A percentile compares a stretch with the other conserved stretches of the same genome.
These are phyloP conservation scores for Gymnocypris eckloni DNA, from an alignment of 2,797 vertebrate genomes.

Conservation along the genomic window DNA sequence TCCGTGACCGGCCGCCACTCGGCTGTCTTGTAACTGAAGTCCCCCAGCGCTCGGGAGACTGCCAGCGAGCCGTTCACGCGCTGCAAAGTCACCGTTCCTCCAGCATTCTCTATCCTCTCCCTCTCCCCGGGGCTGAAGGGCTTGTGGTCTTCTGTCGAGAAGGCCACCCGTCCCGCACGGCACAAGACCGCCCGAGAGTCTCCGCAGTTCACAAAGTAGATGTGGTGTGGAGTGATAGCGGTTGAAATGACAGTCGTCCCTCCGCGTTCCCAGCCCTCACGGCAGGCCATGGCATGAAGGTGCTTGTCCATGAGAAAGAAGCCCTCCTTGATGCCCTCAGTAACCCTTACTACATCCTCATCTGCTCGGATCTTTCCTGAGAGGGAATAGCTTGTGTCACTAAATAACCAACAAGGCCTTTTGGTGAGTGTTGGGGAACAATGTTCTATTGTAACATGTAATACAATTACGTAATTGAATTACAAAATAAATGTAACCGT, in stretches of 20 bases:
- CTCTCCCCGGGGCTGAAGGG: constrained; percentile 81
- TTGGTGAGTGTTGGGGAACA: not conserved
- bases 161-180: constrained; percentile 76
- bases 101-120: constrained; percentile 82
- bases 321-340: constrained; percentile 72
- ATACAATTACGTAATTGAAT: not conserved
- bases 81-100: constrained; percentile 80
- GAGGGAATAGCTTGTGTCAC: not conserved
- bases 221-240: constrained; percentile 76
- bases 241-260: constrained; percentile 78
- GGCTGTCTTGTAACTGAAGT: constrained; percentile 85
- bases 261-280: constrained; percentile 79
- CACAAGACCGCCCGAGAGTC: constrained; percentile 81
- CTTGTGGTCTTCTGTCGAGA: constrained; percentile 86
- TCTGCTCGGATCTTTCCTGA: constrained; percentile 73
- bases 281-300: constrained; percentile 73
- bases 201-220: constrained; percentile 84
- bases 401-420: not conserved
- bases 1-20: constrained; percentile 76
- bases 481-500: not conserved
- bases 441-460: not conserved
- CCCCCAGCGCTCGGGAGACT: constrained; percentile 83
- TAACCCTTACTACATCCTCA: constrained; percentile 75
- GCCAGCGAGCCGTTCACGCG: constrained; percentile 85
- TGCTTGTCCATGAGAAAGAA: constrained; percentile 81